phyloP scores from a whole-genome alignment of 2,113 vertebrate species.

The Bettongia penicillata region DNA sequence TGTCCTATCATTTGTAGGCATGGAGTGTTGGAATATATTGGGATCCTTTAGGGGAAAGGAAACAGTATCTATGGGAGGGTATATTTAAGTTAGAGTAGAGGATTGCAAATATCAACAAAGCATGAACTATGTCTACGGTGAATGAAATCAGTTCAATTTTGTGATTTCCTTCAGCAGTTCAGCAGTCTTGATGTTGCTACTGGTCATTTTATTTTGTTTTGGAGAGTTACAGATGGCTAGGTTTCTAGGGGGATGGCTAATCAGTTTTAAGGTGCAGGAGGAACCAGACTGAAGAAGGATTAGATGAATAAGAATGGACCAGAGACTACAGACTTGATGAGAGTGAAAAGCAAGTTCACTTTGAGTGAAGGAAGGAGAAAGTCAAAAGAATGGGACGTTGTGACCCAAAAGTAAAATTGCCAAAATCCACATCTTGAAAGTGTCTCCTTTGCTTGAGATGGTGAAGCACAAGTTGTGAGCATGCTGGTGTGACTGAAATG shows the following conservation, averaged over 20 bases:
- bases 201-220: neutral
- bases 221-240: neutral
- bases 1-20: neutral
- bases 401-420: neutral
- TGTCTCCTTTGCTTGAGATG: neutral
- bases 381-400: neutral
- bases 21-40: neutral
- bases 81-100: neutral
- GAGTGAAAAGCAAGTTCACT: neutral
- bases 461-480: neutral
- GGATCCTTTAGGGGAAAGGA: neutral
- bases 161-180: neutral
- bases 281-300: neutral
- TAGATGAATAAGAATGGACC: neutral
- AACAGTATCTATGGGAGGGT: neutral
- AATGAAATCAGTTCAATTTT: neutral
- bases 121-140: neutral
- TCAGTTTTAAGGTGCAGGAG: neutral
- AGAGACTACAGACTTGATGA: neutral
- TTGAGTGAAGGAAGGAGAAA: neutral
- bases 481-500: neutral
- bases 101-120: neutral
- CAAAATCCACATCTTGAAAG: neutral
- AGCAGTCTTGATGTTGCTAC: neutral
- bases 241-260: neutral